These are phyloP conservation scores for Phrynosoma blainvillii DNA, from an alignment of 2,113 vertebrate species.

Conservation along the genomic window DNA sequence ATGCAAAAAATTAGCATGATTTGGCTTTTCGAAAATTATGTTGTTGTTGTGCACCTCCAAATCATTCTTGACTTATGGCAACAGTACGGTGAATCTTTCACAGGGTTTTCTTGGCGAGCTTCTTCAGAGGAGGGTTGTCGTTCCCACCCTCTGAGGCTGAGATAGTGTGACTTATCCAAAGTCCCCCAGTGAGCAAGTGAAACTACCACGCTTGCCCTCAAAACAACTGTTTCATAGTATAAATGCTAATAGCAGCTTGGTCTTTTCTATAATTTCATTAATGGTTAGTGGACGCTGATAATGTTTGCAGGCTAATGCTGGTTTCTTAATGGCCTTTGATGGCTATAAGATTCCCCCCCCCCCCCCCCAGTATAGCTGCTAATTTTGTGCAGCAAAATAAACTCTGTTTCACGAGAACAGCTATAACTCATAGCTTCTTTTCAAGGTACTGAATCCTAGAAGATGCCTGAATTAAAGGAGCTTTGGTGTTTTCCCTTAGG, in stretches of 20 bases:
- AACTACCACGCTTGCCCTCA: too few relatives aligned
- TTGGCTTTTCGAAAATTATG: conserved; percentile 41
- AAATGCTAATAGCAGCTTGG: not conserved
- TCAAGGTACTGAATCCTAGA: not conserved
- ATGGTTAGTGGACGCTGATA: not conserved
- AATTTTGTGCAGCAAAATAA: not conserved
- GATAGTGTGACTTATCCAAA: too few relatives aligned
- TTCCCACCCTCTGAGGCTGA: too few relatives aligned
- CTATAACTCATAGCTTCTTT: not conserved
- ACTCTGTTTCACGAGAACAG: not conserved
- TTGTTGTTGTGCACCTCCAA: too few relatives aligned
- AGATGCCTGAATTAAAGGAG: not conserved
- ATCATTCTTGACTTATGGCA: too few relatives aligned
- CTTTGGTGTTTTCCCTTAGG: not conserved
- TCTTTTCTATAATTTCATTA: not conserved
- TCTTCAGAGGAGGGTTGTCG: too few relatives aligned
- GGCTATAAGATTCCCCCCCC: not conserved
- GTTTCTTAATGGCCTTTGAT: not conserved
- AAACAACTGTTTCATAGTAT: too few relatives aligned
- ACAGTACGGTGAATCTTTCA: too few relatives aligned
- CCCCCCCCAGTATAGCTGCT: not conserved
- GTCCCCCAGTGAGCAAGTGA: too few relatives aligned
- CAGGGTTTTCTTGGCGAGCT: too few relatives aligned
- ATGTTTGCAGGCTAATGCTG: not conserved
- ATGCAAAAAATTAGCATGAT: not conserved